Conservation (phyloP, 2,113 vertebrate genomes). For the Grammomys surdaster region DNA sequence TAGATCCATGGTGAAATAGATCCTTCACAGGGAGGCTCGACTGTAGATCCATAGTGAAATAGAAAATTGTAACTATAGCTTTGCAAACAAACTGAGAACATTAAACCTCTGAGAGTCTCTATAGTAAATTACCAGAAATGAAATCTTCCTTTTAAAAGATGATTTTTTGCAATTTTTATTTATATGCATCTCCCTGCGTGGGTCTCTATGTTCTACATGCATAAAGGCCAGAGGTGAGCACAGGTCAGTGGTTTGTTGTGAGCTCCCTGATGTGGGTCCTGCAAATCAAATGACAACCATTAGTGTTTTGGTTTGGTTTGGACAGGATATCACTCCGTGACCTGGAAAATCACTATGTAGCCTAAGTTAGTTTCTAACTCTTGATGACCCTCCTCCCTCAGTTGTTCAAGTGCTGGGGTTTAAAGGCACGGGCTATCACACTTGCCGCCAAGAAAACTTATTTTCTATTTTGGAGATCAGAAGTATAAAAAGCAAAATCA, state of each 20-base stretch:
- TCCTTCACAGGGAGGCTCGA: too few species aligned
- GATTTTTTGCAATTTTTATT: background rate
- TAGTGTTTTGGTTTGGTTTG: background rate
- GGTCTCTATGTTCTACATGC: background rate
- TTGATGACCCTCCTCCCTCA: background rate
- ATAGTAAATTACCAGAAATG: background rate
- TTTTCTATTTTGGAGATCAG: background rate
- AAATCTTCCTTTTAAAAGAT: background rate
- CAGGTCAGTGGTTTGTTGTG: background rate
- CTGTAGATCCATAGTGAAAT: background rate
- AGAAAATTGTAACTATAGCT: background rate
- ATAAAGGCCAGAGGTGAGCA: background rate
- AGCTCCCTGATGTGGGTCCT: background rate
- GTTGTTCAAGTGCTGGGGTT: background rate
- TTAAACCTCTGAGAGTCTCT: background rate
- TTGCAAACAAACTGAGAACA: background rate
- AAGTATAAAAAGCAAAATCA: background rate
- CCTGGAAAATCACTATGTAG: background rate
- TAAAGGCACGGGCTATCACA: background rate
- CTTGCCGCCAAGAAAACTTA: background rate
- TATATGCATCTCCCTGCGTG: background rate
- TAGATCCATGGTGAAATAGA: too few species aligned
- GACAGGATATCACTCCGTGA: background rate
- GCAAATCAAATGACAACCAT: background rate
- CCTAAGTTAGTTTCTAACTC: background rate